Base-by-base conservation (phyloP, 1,140 invertebrate genomes). In the Drosophila mojavensis region DNA sequence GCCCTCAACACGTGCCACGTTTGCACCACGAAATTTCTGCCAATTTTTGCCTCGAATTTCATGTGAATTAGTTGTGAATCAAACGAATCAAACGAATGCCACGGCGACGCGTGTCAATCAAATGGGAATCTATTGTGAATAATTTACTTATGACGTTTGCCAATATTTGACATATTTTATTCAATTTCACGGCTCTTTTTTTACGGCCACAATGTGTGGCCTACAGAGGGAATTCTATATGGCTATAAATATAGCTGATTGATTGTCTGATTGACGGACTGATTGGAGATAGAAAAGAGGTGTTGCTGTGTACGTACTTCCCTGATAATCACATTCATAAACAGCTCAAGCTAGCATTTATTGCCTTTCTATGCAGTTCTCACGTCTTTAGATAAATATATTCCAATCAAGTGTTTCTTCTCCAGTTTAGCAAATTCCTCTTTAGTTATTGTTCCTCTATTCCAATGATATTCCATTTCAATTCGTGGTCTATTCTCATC, bases 121-220 rank as follows among this genome's bases (percentile, higher is more conserved):
- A 89, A 67, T 33, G 59, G 41, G 56, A 77, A 83, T 83, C 80
- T 77, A 80, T 83, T 78, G 76, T 88, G 84, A 74, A 88, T 89
- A 89, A 80, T 89, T 89, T 86, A 89, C 79, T 89, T 79, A 88
- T 89, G 79, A 83, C 83, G 61, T 82, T 77, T 56, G 54, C 50
- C 4, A 60, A 26, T 56, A 11, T 54, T 53, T 79, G 75, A 70
- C 79, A 77, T 73, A 43, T 88, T 82, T 82, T 82, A 77, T 88
- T 88, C 71, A 85, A 84, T 84, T 77, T 56, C 56, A 41, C 33
- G 41, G 15, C 11, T 47, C n/a, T 59, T 70, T 62, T 62, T 69
- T 41, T 48, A 9, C 26, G 55, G 6, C 39, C 11, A 0, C 30
- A 50, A 50, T 61, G 13, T n/a, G 4, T 20, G 15, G 13, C n/a